Base-by-base conservation (phyloP, 2,888 invertebrate genomes). In the Drosophila prolongata region DNA sequence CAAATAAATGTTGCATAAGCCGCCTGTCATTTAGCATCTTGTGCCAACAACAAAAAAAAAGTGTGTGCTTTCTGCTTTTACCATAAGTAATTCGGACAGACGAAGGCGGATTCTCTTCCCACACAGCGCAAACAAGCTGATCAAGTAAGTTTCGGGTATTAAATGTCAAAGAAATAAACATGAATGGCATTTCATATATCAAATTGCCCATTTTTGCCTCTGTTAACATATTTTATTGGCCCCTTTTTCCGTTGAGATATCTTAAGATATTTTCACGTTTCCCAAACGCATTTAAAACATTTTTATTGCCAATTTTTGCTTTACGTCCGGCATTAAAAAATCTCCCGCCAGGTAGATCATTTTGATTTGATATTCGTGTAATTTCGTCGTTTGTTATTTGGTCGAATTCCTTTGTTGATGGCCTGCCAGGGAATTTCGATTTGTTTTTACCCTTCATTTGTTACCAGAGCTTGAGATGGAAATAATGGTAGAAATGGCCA, bases 1-100 rank as follows among this genome's bases (percentile, higher is more conserved):
- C 71, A 72, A 75, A 80, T 86, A 79, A 86, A 83, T 86, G 78
- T 83, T 88, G 83, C 88, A 83, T 86, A 82, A 83, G 78, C 70
- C 68, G 76, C 55, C 73, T 69, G 69, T 56, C 61, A 55, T 50
- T 64, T 46, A 73, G 73, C 79, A 85, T 85, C 65, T 64, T 60
- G 60, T 47, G 49, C 43, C 59, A 14, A 56, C 30, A 30, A 30
- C 6, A 50, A 16, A 69, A 54, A n/a, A 16, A 56, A 38, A 46
- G 40, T 30, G 67, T 47, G 14, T 44, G 13, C 14, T 24, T 30
- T 50, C 46, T 53, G 61, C 35, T 14, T 52, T 37, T 38, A 37
- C 27, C 34, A 27, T 38, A 46, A 65, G 53, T 27, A 34, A 24
- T 35, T 58, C 13, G 59, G 14, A 60, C 60, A 55, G 19, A 47